Evolutionary conservation across 2,888 invertebrate species (phyloP), one percentile per base, ranked within the genome.

Genomic region (Chrysotoxum bicinctum): DNA sequence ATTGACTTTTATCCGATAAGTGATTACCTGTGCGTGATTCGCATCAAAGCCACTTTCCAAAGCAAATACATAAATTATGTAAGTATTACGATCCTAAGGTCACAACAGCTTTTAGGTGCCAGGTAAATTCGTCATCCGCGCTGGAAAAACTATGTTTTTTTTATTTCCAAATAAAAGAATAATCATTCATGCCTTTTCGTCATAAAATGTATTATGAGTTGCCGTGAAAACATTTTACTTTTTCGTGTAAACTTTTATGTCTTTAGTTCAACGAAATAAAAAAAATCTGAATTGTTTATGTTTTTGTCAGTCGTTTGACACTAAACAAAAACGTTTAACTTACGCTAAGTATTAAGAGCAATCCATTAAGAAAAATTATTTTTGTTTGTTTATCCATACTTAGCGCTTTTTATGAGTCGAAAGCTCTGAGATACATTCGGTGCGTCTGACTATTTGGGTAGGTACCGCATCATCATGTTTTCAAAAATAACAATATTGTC

Each of bases 331-430:
- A 50, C 81, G 40, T 85, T 85, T 81, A 81, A 81, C 85, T 85
- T 81, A 73, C 62, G 69, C 37, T 85, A 85, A 85, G 81, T 85
- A 77, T 40, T 64, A 69, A 85, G 81, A 81, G 68, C 72, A 85
- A 45, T 85, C 76, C 85, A 85, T 85, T 85, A 81, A 76, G 81
- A 37, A 85, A 76, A 77, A 56, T 43, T 8, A 58, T 58, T 69
- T 76, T 56, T 85, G 81, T 85, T 85, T 85, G 81, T 85, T 85
- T 85, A 69, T 85, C 64, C 40, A 85, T 85, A 85, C 85, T 85
- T 85, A 85, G 62, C 76, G 56, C 19, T 68, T 76, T 85, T 85
- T 81, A 85, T 85, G 76, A 72, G 32, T 66, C 56, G 48, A 73
- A 85, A 72, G 40, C 73, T 76, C 73, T 81, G 73, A 77, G 76